Percentiles rank a stretch among this genome's conserved stretches.
Evolutionary conservation across 2,113 vertebrate genomes (phyloP).

Genomic region (Alligator sinensis): DNA sequence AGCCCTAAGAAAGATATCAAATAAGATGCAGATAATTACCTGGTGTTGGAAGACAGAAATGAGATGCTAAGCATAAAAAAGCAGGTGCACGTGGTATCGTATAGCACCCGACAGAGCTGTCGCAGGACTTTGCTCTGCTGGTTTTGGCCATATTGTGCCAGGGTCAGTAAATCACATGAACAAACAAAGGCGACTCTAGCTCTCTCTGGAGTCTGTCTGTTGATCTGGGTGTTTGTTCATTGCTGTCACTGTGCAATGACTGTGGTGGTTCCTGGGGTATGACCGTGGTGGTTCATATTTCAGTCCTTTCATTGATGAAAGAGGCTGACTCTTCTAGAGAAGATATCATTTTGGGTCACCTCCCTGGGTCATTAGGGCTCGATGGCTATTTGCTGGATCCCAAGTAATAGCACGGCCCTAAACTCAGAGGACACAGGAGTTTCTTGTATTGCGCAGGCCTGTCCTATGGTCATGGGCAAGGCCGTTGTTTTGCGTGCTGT

Average conservation of each 20-base stretch:
- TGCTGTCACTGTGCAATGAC: no score
- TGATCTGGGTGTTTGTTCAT: no score
- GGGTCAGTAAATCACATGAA: constrained; percentile 47
- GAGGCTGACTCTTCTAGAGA: background rate
- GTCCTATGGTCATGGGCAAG: no score
- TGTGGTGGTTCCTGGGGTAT: background rate
- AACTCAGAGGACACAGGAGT: background rate
- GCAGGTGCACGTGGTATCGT: background rate
- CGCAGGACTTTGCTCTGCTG: background rate
- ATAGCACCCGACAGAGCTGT: background rate
- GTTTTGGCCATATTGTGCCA: constrained; percentile 20
- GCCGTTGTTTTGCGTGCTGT: background rate
- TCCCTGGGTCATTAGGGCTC: background rate
- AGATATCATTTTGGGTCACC: fast-evolving
- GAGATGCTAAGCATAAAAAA: background rate
- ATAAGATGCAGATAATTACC: background rate
- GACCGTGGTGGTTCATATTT: background rate
- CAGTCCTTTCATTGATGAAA: background rate
- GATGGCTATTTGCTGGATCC: background rate
- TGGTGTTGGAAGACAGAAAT: background rate
- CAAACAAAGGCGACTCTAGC: background rate
- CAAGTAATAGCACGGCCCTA: background rate
- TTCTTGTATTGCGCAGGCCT: background rate
- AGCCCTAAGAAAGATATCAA: background rate
- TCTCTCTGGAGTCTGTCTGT: no score